phyloP scores from a whole-genome alignment of 2,888 invertebrate species.

The Noctua janthina region DNA sequence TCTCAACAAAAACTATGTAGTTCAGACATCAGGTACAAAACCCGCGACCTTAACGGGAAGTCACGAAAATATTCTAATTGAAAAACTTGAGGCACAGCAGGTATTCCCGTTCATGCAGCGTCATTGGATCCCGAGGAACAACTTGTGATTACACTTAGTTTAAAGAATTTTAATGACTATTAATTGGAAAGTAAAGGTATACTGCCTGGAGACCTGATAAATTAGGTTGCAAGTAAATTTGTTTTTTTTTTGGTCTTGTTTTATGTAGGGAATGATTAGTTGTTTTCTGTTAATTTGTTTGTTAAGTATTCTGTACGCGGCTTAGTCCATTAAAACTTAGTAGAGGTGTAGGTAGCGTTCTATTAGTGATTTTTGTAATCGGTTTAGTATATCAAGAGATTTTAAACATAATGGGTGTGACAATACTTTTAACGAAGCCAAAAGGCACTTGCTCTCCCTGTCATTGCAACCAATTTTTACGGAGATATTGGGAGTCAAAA shows the following conservation, averaged over 20 bases:
- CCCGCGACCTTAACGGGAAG: constrained; percentile 29
- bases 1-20: constrained; percentile 41
- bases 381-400: too few relatives aligned
- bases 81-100: constrained; percentile 69
- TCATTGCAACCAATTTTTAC: too few relatives aligned
- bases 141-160: constrained; percentile 49
- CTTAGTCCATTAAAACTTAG: too few relatives aligned
- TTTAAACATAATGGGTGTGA: too few relatives aligned
- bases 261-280: constrained; percentile 22
- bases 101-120: constrained; percentile 53
- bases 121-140: constrained; percentile 54
- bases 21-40: constrained; percentile 37
- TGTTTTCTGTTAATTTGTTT: not conserved
- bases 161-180: constrained; percentile 64
- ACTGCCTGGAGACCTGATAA: constrained; percentile 21
- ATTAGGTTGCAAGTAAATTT: constrained; percentile 19
- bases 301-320: too few relatives aligned
- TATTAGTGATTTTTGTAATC: too few relatives aligned
- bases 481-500: too few relatives aligned
- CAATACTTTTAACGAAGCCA: too few relatives aligned
- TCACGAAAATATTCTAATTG: constrained; percentile 72
- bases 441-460: too few relatives aligned
- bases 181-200: constrained; percentile 24
- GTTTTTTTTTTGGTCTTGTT: not conserved
- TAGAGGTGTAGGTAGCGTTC: too few relatives aligned